Conservation (phyloP, 2,113 vertebrate species). For the Dipodomys ordii region DNA sequence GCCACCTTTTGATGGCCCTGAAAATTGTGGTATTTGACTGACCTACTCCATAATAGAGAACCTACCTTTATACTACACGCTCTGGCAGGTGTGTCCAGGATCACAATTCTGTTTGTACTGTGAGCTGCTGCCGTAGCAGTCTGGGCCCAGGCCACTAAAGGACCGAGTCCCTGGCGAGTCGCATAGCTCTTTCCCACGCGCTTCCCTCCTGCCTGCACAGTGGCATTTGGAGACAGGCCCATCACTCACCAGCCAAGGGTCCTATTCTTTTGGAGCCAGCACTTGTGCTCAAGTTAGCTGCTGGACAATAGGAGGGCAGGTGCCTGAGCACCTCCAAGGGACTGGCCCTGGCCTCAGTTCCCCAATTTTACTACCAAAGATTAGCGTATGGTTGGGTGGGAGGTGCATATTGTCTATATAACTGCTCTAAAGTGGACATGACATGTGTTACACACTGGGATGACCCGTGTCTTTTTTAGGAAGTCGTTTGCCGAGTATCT, state of each 20-base stretch:
- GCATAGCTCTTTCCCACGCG: neutral
- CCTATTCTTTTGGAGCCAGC: neutral
- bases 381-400: no score
- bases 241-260: neutral
- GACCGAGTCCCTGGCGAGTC: neutral
- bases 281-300: neutral
- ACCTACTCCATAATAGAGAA: neutral
- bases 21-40: neutral
- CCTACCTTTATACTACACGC: rapidly evolving
- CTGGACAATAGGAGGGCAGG: neutral
- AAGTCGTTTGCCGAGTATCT: neutral
- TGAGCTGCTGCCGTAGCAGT: neutral
- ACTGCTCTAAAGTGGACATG: neutral
- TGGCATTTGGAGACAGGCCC: no score
- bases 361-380: neutral
- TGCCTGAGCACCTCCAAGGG: no score
- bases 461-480: neutral
- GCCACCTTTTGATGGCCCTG: neutral
- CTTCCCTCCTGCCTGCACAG: neutral
- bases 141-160: neutral
- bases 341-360: neutral
- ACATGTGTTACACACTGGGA: neutral
- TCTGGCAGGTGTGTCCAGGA: neutral
- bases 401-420: neutral
- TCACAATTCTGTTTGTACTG: neutral